Evolutionary conservation across 1,140 invertebrate genomes (phyloP), one percentile per base, ranked within the genome.

Genomic region (Brachystomella parvula): DNA sequence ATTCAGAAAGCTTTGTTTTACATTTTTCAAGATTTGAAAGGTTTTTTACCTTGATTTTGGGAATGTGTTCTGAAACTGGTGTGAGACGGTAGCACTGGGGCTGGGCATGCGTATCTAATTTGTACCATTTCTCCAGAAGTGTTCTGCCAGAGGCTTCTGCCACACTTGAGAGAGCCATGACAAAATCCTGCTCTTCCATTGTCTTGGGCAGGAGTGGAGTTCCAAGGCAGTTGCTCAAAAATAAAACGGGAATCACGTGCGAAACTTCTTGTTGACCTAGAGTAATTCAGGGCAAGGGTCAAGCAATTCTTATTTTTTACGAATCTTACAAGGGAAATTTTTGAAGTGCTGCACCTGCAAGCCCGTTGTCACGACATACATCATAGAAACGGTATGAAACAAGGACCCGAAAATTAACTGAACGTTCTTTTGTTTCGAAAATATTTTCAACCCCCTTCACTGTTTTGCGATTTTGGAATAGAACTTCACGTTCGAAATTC

Each of bases 21-120:
- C 12, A 26, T 26, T n/a, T n/a, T n/a, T n/a, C 9, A 12, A 31
- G 29, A 60, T 58, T 32, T n/a, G 6, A 3, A 47, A 17, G 21
- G 35, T 9, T 33, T 33, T 68, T 65, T 71, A 73, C 72, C 44
- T 26, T 21, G 39, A 73, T 69, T 2, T 67, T 80, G 1, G 81
- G 81, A 64, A 85, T 84, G 73, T 79, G 80, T 61, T 75, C 78
- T 32, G 80, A 80, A 35, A 84, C 83, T 21, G 82, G 81, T 67
- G 82, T 80, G 39, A 92, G 81, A 3, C 86, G 80, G 78, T 90
- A 91, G 75, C 89, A 89, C 21, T 88, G 85, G 17, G 89, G 89
- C 71, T 86, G 82, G 58, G 83, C 80, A 67, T 83, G 82, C 60
- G 81, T 80, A 72, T 87, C 85, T 35, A 84, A 76, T 32, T 76